These are phyloP conservation scores for Rambutsinella grinnellia DNA, from an alignment of 2,888 invertebrate species.

Conservation along the genomic window DNA sequence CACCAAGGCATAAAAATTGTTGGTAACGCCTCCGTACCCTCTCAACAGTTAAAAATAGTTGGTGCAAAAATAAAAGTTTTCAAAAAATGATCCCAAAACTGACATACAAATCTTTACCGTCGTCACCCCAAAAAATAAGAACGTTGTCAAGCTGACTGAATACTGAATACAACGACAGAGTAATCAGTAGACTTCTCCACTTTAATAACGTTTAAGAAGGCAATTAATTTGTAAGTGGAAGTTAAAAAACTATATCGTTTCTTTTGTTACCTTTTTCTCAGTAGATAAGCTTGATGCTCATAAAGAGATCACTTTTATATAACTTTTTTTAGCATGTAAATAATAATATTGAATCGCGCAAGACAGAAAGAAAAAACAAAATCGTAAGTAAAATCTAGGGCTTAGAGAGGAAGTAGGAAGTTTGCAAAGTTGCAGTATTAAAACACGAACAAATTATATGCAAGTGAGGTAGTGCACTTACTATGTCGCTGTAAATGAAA, in stretches of 20 bases:
- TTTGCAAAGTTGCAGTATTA: constrained; percentile 10
- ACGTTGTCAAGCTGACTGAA: no score
- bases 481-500: neutral
- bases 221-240: neutral
- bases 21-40: constrained; percentile 17
- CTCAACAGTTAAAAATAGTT: neutral
- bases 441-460: neutral
- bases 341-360: constrained; percentile 8
- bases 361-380: neutral
- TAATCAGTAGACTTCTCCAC: no score
- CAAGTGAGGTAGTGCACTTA: neutral
- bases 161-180: no score
- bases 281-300: neutral
- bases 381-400: constrained; percentile 37
- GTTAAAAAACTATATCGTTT: no score
- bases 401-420: constrained; percentile 53
- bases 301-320: neutral
- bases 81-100: neutral
- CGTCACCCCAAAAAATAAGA: neutral
- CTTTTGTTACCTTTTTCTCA: no score
- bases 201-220: no score
- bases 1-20: constrained; percentile 49
- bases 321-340: neutral
- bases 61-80: neutral
- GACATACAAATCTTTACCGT: no score